These are phyloP conservation scores for Heteromormyrus szaboi DNA, from an alignment of 2,797 vertebrate genomes.

Conservation along the genomic window DNA sequence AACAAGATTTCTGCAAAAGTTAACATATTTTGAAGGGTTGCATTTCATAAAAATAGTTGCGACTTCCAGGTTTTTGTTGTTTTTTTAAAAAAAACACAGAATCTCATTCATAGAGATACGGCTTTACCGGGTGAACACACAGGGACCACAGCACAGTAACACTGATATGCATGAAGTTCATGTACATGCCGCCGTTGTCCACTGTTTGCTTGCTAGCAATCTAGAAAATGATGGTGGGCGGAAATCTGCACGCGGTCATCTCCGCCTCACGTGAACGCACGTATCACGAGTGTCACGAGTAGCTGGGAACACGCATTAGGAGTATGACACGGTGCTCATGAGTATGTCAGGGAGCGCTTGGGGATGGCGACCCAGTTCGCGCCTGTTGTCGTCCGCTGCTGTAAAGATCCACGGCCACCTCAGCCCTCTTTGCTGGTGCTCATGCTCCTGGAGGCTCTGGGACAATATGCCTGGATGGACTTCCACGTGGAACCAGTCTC, in stretches of 20 bases:
- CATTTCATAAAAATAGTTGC: conserved; percentile 99
- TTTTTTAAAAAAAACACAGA: conserved; percentile 93
- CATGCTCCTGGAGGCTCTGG: not conserved
- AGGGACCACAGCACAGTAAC: conserved; percentile 98
- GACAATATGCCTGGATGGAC: conserved; percentile 39
- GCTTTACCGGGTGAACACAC: conserved; percentile 99
- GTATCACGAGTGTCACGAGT: conserved; percentile 51
- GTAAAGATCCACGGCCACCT: conserved; percentile 17
- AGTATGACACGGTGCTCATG: conserved; percentile 69
- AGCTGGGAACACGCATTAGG: conserved; percentile 58
- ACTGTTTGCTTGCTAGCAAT: conserved; percentile 47
- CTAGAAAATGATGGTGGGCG: conserved; percentile 73
- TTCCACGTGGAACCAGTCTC: conserved; percentile 62
- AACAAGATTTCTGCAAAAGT: conserved; percentile 99
- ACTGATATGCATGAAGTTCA: conserved; percentile 89
- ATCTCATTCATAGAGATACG: conserved; percentile 99
- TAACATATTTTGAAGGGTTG: conserved; percentile 99
- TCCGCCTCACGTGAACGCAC: conserved; percentile 59
- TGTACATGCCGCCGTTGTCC: conserved; percentile 83
- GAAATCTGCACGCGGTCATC: conserved; percentile 71
- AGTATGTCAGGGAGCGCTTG: conserved; percentile 28
- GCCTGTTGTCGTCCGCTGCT: not conserved
- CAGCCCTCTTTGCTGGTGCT: not conserved
- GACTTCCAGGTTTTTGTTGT: conserved; percentile 89
- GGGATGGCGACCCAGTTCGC: not conserved